phyloP scores from a whole-genome alignment of 2,888 invertebrate species.

The Troglohyphantes excavatus region DNA sequence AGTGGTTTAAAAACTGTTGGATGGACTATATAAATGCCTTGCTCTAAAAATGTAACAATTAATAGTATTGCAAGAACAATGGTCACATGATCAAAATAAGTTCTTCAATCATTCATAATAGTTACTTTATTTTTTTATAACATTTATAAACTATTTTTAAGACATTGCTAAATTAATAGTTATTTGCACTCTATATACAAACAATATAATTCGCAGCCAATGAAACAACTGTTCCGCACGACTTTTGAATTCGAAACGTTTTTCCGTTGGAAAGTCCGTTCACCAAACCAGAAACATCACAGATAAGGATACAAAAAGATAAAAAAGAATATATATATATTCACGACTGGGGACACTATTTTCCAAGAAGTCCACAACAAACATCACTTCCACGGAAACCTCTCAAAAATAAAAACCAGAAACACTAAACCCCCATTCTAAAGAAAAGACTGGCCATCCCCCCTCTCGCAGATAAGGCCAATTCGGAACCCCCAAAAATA shows the following conservation, averaged over 20 bases:
- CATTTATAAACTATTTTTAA: too few species aligned
- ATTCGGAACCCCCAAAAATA: constrained; percentile 14
- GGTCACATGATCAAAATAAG: too few species aligned
- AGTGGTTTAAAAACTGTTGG: too few species aligned
- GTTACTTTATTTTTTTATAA: too few species aligned
- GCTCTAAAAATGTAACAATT: too few species aligned
- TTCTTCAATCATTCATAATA: too few species aligned
- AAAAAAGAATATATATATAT: neutral
- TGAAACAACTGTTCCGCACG: too few species aligned
- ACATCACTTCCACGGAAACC: neutral
- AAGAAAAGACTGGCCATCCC: neutral
- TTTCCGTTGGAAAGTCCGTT: neutral
- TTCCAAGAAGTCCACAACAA: neutral
- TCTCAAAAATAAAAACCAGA: neutral
- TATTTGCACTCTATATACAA: too few species aligned
- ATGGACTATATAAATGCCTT: too few species aligned
- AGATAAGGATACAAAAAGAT: neutral
- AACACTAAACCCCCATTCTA: neutral
- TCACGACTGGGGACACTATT: neutral
- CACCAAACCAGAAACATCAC: neutral
- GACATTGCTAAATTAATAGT: too few species aligned
- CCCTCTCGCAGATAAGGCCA: constrained; percentile 20
- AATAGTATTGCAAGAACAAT: too few species aligned
- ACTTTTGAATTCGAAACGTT: neutral
- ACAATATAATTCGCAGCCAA: too few species aligned